Base-by-base conservation (phyloP, 2,888 invertebrate genomes). In the Megastigmus dorsalis region DNA sequence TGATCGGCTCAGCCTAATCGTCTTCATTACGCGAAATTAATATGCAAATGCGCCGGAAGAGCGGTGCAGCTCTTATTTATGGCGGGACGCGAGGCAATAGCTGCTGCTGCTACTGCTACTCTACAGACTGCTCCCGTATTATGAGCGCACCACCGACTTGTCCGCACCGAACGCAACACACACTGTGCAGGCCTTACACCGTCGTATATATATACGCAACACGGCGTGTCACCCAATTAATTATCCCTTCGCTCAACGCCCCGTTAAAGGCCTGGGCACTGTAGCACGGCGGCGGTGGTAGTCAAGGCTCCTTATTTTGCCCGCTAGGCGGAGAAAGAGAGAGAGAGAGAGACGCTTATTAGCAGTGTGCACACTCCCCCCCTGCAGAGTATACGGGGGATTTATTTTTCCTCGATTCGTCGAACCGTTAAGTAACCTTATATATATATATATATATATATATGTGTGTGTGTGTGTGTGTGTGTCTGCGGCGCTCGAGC, bases 1-100 rank as follows among this genome's bases (percentile, higher is more conserved):
- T n/a, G n/a, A n/a, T n/a, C n/a, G n/a, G n/a, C n/a, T n/a, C 84
- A 84, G 81, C 81, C 82, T 85, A 84, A 85, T 85, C 84, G 81
- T 80, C n/a, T n/a, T n/a, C 84, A 84, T 84, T 83, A 84, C 82
- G 81, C 76, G 80, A 81, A 85, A 84, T 85, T 85, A 85, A 84
- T 85, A 85, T 84, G 85, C 84, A 84, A 84, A 84, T 85, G 83
- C 81, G 79, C 13, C 77, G 80, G 80, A 81, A 80, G 81, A 79
- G 75, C 78, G 78, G 78, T 48, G 45, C n/a, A 9, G 20, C 55
- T 45, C 45, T 82, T 83, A 84, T 84, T 83, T 82, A 82, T 81
- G 81, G 79, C 77, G 75, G 77, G 45, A 10, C 28, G n/a, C 20
- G 6, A 9, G 4, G 28, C 7, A 23, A 18, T 55, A 36, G 55